These are phyloP conservation scores for Vulpes vulpes DNA, from an alignment of 2,113 vertebrate genomes.

Conservation along the genomic window DNA sequence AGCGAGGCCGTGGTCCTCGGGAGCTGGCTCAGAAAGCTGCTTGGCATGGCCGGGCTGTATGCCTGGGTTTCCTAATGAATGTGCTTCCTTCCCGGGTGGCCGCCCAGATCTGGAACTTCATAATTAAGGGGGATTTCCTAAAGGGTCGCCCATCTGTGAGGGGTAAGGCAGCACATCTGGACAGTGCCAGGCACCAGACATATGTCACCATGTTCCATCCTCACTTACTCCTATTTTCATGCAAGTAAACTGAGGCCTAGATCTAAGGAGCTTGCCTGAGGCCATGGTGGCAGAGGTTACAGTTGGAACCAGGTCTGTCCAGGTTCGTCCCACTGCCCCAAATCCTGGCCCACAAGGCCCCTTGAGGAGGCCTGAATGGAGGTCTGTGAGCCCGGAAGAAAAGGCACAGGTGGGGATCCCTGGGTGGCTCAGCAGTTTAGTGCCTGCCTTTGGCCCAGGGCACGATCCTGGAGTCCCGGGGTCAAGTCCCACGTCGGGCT, in stretches of 20 bases:
- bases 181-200: neutral
- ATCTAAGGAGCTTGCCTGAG: neutral
- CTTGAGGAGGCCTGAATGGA: neutral
- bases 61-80: slow-evolving; percentile 22
- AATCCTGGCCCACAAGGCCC: neutral
- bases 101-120: neutral
- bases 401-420: neutral
- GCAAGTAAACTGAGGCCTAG: neutral
- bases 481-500: too few species aligned
- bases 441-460: too few species aligned
- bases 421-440: too few species aligned
- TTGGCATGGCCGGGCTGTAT: neutral
- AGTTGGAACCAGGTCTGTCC: neutral
- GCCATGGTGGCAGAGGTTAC: neutral
- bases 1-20: neutral
- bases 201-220: neutral
- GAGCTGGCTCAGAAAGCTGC: neutral
- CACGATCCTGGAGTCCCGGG: too few species aligned
- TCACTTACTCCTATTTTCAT: neutral
- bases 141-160: slow-evolving; percentile 37
- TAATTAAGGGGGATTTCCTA: slow-evolving; percentile 47
- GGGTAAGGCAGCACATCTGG: neutral
- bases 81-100: neutral
- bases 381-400: neutral
- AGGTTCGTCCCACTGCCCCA: neutral